phyloP scores from a whole-genome alignment of 2,797 vertebrate species.

The Myotis myotis region DNA sequence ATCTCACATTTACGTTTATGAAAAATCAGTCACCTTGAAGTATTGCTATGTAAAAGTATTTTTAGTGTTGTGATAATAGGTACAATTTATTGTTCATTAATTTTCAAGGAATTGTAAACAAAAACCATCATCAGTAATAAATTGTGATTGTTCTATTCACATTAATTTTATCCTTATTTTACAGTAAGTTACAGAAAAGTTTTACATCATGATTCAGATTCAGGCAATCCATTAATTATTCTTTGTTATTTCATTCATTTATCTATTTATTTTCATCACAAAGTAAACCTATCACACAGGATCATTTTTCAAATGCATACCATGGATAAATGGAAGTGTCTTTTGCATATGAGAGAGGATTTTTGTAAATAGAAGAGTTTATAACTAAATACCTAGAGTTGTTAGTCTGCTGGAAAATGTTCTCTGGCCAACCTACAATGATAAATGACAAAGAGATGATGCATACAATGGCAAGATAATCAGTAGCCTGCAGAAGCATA shows the following conservation, averaged over 20 bases:
- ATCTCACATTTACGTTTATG: neutral
- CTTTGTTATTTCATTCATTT: too few species aligned
- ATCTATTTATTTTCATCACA: neutral
- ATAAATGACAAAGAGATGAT: constrained; percentile 3
- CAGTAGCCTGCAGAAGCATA: neutral
- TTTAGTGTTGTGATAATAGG: neutral
- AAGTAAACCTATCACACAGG: neutral
- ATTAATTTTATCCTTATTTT: neutral
- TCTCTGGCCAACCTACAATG: neutral
- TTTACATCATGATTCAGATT: neutral
- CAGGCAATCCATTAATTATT: neutral
- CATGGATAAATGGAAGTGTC: neutral
- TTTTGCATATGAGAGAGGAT: neutral
- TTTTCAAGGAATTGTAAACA: neutral
- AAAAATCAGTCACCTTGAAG: neutral
- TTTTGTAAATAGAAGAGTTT: neutral
- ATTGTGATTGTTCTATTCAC: neutral
- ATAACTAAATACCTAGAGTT: neutral
- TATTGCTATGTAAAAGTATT: neutral
- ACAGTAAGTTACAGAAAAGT: neutral
- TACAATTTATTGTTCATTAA: neutral
- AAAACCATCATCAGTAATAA: neutral
- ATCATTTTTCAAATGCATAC: neutral
- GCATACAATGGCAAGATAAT: neutral
- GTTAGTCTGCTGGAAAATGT: constrained; percentile 7